phyloP scores from a whole-genome alignment of 1,140 invertebrate genomes.

The Drosophila pallidifrons region DNA sequence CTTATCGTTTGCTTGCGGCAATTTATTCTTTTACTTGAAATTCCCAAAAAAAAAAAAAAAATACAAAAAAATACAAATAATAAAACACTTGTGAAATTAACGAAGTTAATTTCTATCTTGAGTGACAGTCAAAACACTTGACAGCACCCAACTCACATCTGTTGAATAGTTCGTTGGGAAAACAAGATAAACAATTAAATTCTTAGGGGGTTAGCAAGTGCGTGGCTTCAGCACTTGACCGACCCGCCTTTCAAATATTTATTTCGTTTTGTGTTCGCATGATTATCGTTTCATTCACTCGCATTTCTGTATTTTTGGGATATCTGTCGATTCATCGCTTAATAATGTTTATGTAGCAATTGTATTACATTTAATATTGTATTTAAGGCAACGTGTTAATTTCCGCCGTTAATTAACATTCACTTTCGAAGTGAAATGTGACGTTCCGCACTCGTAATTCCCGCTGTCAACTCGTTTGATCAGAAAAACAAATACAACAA shows the following conservation, averaged over 20 bases:
- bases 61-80: neutral
- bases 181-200: neutral
- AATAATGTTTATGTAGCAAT: constrained; percentile 8
- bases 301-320: neutral
- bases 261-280: neutral
- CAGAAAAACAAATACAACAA: neutral
- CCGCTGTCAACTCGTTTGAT: constrained; percentile 33
- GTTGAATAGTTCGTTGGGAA: too few relatives aligned
- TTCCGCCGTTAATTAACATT: constrained; percentile 36
- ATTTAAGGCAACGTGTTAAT: constrained; percentile 41
- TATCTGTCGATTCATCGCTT: constrained; percentile 3
- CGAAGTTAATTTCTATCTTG: constrained; percentile 22
- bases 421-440: constrained; percentile 36
- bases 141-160: neutral
- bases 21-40: too few relatives aligned
- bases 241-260: neutral
- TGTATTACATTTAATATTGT: constrained; percentile 31
- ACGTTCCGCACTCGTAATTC: constrained; percentile 15
- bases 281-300: neutral
- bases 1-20: neutral
- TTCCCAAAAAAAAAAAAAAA: neutral
- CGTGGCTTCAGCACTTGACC: neutral
- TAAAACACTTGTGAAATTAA: constrained; percentile 1
- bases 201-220: neutral
- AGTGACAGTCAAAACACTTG: constrained; percentile 16